phyloP scores from a whole-genome alignment of 2,888 invertebrate genomes.

The Agriopis leucophaearia region DNA sequence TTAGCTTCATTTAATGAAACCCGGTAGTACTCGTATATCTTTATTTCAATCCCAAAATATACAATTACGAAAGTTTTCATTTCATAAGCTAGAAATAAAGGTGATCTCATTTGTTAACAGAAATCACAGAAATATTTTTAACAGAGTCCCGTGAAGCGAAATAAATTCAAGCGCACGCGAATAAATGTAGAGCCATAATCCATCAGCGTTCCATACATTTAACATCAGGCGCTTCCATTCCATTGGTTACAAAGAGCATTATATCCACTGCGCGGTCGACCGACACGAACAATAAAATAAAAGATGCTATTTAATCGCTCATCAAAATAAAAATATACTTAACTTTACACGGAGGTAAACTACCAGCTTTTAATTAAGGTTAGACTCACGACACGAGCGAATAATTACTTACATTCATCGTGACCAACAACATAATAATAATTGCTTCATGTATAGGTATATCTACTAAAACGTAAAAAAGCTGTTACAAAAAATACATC shows the following conservation, averaged over 20 bases:
- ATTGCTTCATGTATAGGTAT: too few species aligned
- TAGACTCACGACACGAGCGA: too few species aligned
- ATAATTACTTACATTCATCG: too few species aligned
- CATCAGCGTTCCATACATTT: slow-evolving; percentile 66
- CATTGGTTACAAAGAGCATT: slow-evolving; percentile 71
- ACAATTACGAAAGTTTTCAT: not conserved
- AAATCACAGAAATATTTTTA: slow-evolving; percentile 3
- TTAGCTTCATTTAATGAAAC: too few species aligned
- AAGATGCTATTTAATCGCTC: slow-evolving; percentile 29
- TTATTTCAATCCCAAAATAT: not conserved
- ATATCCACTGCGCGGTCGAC: slow-evolving; percentile 54
- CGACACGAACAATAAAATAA: slow-evolving; percentile 64
- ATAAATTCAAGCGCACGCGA: slow-evolving; percentile 14
- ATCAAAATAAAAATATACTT: not conserved
- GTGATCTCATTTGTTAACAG: not conserved
- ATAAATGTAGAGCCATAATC: slow-evolving; percentile 47
- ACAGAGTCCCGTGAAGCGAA: not conserved
- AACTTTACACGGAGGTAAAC: not conserved
- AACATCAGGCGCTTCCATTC: slow-evolving; percentile 70
- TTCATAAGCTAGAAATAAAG: not conserved
- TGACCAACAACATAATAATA: too few species aligned
- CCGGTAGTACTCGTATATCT: not conserved
- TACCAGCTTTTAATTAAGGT: too few species aligned
- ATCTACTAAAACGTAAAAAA: too few species aligned
- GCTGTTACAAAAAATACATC: too few species aligned